Evolutionary conservation across 2,888 invertebrate species (phyloP), one percentile per base, ranked within the genome.

Genomic region (Villa cingulata): DNA sequence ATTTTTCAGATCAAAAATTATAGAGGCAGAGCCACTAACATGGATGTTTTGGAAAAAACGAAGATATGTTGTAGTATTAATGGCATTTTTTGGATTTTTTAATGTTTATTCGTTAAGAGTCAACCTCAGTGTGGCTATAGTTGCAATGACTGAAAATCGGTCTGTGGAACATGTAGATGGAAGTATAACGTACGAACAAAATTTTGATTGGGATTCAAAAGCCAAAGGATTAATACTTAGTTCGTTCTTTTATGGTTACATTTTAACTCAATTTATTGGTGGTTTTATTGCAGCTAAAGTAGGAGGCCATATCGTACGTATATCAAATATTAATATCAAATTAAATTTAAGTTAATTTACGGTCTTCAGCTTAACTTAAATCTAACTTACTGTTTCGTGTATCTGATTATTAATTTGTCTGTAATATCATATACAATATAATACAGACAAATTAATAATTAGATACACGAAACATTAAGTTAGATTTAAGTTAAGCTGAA

Each of bases 91-190:
- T 54, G 88, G 88, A 6, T 87, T 88, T 68, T 86, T 87, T 72
- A 85, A 86, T 58, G 81, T 85, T 3, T 89, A 88, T 64, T 80
- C 86, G 5, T 69, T 89, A 50, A 73, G 89, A 37, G 90, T 90
- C 6, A 92, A 91, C 71, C 74, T 95, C 54, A 91, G 90, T 54
- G 86, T 95, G 16, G 92, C 90, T 4, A 86, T 95, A 55, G 90
- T 95, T 39, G 89, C 90, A 52, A 95, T 95, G 94, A 88, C 85
- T 0, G 79, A 83, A 58, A 76, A 81, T 20, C 71, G 76, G 51
- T 77, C 75, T 42, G 74, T 75, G 5, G 69, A 71, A 37, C 69
- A 77, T 48, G 76, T 73, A 2, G 77, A 81, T 56, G 85, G 84
- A n/a, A 78, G 76, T 1, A 62, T 74, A 15, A 61, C 65, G 29